Evolutionary conservation across 2,797 vertebrate genomes (phyloP), one percentile per base, ranked within the genome.

Genomic region (Pantherophis alleghaniensis): DNA sequence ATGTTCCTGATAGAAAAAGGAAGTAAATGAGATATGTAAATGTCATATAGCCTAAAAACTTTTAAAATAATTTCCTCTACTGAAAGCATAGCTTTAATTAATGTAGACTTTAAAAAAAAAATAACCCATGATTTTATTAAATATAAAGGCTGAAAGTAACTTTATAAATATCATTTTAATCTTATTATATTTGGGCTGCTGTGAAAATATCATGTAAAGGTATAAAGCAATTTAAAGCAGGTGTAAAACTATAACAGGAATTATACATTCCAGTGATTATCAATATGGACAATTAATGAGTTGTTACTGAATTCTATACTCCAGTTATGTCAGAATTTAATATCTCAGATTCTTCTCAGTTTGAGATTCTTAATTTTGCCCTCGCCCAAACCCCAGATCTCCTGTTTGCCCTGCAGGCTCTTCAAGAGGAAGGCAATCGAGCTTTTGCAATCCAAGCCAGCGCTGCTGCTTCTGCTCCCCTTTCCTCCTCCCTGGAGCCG

Each of bases 11-110:
- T 74, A 61, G 53, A 92, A 92, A 92, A 92, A 69, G 63, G 63
- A 92, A 91, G 86, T 53, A 94, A 91, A 88, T 86, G 90, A 88
- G 79, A 83, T 90, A 91, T 88, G 26, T 90, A 88, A 91, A 94
- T 94, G 66, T 57, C 66, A 91, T 66, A 57, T 89, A 87, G 59
- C 56, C 6, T 26, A 51, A 66, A 83, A 57, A 24, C 32, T 86
- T 47, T 91, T 92, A 56, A 88, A 69, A 20, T 37, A 79, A 63
- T 63, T 94, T 57, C 16, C 10, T 24, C 56, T 2, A 87, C 20
- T 61, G 47, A 92, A 47, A 79, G n/a, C 32, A 87, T 51, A 63
- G 18, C 37, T 37, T 61, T 87, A 59, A 66, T 91, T 61, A 90
- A 26, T 56, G 32, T 13, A 93, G 66, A 57, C 20, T 56, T 9